Conservation (phyloP, 2,113 vertebrate genomes). For the Xiphorhynchus elegans region DNA sequence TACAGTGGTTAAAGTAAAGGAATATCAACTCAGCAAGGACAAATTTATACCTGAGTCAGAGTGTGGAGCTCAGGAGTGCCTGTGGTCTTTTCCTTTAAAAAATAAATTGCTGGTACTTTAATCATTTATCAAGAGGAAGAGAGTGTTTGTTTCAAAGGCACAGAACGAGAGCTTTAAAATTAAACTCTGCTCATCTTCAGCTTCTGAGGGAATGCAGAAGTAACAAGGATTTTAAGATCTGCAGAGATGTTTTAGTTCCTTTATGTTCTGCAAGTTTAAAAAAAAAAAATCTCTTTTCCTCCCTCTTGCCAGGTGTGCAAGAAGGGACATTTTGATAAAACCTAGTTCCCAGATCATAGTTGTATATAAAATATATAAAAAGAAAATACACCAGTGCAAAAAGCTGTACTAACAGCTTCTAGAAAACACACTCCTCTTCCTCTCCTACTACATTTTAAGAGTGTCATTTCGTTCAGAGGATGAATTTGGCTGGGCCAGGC, state of each 20-base stretch:
- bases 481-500: background rate
- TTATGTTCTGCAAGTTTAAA: background rate
- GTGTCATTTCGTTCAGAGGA: background rate
- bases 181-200: background rate
- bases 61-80: constrained; percentile 6
- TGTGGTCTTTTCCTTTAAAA: constrained; percentile 45
- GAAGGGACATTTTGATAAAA: constrained; percentile 25
- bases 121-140: constrained; percentile 44
- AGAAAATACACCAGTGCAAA: background rate
- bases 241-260: constrained; percentile 23
- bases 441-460: background rate
- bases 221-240: constrained; percentile 38
- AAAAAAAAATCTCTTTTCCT: background rate
- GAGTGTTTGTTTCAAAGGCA: constrained; percentile 38
- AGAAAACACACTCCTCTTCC: background rate
- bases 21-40: constrained; percentile 13
- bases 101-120: constrained; percentile 36
- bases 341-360: background rate
- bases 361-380: background rate
- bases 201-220: constrained; percentile 11
- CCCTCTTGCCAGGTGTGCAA: background rate
- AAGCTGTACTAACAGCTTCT: background rate
- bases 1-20: background rate
- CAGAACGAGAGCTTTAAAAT: constrained; percentile 49
- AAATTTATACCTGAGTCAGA: background rate